Percentiles rank a stretch among this genome's conserved stretches.
These are phyloP conservation scores for Epizoanthus stellaris DNA, from an alignment of 92 coral and sea anemone species.

Conservation along the genomic window DNA sequence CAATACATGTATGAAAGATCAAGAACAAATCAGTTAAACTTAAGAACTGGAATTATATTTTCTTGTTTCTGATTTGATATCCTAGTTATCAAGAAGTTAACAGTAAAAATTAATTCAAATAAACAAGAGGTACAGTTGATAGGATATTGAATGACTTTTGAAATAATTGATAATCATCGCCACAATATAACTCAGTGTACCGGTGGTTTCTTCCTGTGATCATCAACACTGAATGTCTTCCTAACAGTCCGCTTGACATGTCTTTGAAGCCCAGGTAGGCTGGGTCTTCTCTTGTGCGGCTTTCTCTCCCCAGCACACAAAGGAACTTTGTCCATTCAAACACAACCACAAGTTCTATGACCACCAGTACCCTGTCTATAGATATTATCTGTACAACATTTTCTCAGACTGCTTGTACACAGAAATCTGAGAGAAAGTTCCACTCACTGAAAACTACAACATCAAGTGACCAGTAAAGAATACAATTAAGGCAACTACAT, in stretches of 20 bases:
- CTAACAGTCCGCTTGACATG: constrained; percentile 4
- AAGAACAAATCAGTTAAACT: too few species aligned
- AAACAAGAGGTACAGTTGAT: too few species aligned
- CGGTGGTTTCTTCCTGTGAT: background rate
- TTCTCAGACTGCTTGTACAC: too few species aligned
- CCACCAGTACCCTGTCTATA: too few species aligned
- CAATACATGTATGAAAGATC: too few species aligned
- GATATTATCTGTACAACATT: too few species aligned
- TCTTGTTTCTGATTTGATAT: too few species aligned
- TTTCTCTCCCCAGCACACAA: background rate
- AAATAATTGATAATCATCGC: too few species aligned
- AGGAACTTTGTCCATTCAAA: constrained; percentile 12
- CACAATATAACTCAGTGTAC: background rate
- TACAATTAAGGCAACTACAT: background rate
- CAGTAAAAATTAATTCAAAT: too few species aligned
- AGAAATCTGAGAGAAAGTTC: background rate
- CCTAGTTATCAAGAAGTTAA: too few species aligned
- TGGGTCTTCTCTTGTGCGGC: background rate
- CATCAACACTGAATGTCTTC: constrained; percentile 16
- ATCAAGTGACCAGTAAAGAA: background rate
- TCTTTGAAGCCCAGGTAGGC: background rate
- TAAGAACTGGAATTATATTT: too few species aligned
- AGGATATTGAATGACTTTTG: too few species aligned
- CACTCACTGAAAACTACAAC: background rate
- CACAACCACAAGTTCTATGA: background rate